Evolutionary conservation across 1,140 invertebrate genomes (phyloP), one percentile per base, ranked within the genome.

Genomic region (Drosophila auraria): DNA sequence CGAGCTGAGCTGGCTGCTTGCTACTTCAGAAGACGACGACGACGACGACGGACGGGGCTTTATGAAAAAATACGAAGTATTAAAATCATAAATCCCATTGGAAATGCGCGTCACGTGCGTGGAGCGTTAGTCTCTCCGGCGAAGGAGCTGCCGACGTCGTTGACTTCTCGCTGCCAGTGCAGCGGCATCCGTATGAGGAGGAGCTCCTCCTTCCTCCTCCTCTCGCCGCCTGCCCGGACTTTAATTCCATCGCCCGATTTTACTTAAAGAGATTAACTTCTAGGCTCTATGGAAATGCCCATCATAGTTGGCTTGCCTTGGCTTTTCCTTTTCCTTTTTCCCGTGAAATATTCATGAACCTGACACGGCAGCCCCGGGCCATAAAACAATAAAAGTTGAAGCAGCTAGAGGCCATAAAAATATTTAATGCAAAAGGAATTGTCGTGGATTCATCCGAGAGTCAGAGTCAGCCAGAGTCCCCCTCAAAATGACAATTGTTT

Each of bases 31-130:
- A 73, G 69, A 74, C 54, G 40, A 40, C 36, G 2, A 38, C 36
- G 36, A 36, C 33, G 33, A 36, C 8, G 33, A 38, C 36, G 36
- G 68, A 73, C 68, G 57, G 23, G 57, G 70, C 73, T 81, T 89
- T 87, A 87, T 87, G 84, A 89, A 87, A 87, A 87, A 87, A 87
- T 87, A 87, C 84, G 84, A 87, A 87, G 84, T 87, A 87, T 87
- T 87, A 87, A 87, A 87, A 89, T 87, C 84, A 87, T 87, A 87
- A 87, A 87, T 87, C 84, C 76, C 83, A 87, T 87, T 87, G 84
- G 78, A 84, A 87, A 87, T 87, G 84, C 84, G 81, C 78, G 84
- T 87, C 84, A 87, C 84, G 84, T 87, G 84, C 84, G 74, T 63
- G 65, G 71, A 87, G 83, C 84, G 84, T 87, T 87, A 87, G 84